Percentiles rank a stretch among this genome's conserved stretches.
These are phyloP conservation scores for Nomada fabriciana DNA, from an alignment of 2,888 invertebrate species.

Conservation along the genomic window DNA sequence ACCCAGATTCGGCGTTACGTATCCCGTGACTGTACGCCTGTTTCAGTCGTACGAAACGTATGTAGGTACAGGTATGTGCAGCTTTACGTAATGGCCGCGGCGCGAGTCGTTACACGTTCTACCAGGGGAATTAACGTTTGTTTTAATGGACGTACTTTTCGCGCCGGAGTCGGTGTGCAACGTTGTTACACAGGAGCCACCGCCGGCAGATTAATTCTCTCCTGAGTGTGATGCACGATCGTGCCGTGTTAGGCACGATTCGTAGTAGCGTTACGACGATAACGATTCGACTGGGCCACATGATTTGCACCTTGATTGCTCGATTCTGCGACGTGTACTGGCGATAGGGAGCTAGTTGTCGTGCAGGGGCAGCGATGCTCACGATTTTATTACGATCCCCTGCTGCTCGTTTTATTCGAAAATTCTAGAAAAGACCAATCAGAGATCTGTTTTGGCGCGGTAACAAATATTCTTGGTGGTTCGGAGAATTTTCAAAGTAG, in stretches of 20 bases:
- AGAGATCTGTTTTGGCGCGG: too few species aligned
- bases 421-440: neutral
- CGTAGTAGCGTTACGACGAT: constrained; percentile 11
- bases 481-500: neutral
- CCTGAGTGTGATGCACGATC: constrained; percentile 40
- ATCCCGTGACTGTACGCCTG: constrained; percentile 23
- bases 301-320: constrained; percentile 51
- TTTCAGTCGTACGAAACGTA: constrained; percentile 44
- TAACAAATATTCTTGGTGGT: too few species aligned
- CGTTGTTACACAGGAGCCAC: constrained; percentile 34
- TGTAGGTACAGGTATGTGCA: constrained; percentile 39
- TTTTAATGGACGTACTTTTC: constrained; percentile 68
- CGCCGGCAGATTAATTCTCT: constrained; percentile 48
- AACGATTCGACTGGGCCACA: constrained; percentile 24
- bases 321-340: neutral
- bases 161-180: constrained; percentile 39
- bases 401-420: neutral
- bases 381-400: neutral
- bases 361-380: neutral
- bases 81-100: constrained; percentile 59
- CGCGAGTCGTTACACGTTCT: constrained; percentile 58
- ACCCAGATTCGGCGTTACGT: constrained; percentile 56
- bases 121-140: constrained; percentile 66
- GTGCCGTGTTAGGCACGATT: constrained; percentile 17
- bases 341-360: constrained; percentile 8